Percentiles rank a stretch among this genome's conserved stretches.
These are phyloP conservation scores for Zootoca vivipara DNA, from an alignment of 2,113 vertebrate species.

Conservation along the genomic window DNA sequence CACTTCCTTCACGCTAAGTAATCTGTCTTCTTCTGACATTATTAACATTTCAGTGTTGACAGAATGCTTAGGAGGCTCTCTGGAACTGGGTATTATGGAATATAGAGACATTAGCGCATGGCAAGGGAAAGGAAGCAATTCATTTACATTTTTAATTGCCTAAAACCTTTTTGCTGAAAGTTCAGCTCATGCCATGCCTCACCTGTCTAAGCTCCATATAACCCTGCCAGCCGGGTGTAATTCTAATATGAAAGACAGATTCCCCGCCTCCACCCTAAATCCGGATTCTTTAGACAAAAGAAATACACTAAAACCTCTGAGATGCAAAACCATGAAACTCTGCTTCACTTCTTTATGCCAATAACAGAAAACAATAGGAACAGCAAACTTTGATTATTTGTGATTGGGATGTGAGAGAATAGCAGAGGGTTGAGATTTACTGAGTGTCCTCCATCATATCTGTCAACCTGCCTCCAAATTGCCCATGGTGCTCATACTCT, in stretches of 20 bases:
- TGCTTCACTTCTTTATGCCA: background rate
- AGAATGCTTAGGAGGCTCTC: constrained; percentile 23
- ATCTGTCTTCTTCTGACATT: constrained; percentile 18
- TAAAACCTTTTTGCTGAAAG: background rate
- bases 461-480: too few relatives aligned
- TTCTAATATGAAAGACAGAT: background rate
- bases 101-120: background rate
- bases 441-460: too few relatives aligned
- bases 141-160: background rate
- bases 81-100: background rate
- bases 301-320: background rate
- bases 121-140: background rate
- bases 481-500: too few relatives aligned
- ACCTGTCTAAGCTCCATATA: background rate
- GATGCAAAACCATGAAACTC: background rate
- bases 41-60: constrained; percentile 42
- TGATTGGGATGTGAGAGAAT: too few relatives aligned
- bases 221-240: background rate
- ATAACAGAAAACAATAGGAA: background rate
- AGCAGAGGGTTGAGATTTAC: too few relatives aligned
- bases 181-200: background rate
- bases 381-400: background rate
- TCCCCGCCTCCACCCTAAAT: background rate
- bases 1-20: constrained; percentile 23
- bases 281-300: background rate